phyloP scores from a whole-genome alignment of 2,113 vertebrate genomes.

The Mystacornis crossleyi region DNA sequence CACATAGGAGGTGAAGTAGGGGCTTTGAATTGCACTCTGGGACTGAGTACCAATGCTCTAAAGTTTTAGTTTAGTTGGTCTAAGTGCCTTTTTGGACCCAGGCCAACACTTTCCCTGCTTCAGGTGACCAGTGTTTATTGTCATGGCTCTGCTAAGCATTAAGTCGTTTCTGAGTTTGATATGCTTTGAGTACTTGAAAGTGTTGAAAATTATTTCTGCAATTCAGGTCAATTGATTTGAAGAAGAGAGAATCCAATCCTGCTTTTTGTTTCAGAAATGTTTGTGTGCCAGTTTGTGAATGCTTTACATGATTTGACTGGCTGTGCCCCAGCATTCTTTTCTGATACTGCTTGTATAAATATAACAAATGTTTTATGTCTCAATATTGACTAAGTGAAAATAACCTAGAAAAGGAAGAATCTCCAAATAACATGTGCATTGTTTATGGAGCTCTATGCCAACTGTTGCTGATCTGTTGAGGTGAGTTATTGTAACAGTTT shows the following conservation, averaged over 20 bases:
- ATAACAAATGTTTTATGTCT: background rate
- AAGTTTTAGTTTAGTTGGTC: background rate
- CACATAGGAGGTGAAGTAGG: background rate
- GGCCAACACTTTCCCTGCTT: background rate
- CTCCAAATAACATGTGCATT: background rate
- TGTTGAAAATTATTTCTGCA: background rate
- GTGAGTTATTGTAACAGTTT: background rate
- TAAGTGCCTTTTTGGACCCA: slow-evolving; percentile 44
- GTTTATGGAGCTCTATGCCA: slow-evolving; percentile 5
- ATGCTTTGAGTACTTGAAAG: background rate
- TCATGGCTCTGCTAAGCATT: background rate
- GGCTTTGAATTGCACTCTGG: background rate
- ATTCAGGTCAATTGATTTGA: background rate
- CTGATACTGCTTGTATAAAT: background rate
- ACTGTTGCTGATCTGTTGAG: background rate
- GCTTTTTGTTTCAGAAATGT: background rate
- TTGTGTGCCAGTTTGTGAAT: background rate
- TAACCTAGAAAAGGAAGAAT: background rate
- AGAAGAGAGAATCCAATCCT: background rate
- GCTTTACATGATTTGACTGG: background rate
- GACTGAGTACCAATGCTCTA: background rate
- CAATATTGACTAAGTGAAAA: background rate
- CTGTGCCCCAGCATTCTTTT: background rate
- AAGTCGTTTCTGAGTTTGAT: background rate
- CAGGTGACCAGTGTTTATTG: background rate